A percentile compares a stretch with the other conserved stretches of the same genome.
These are phyloP conservation scores for Creontiades dilutus DNA, from an alignment of 2,888 invertebrate species.

Conservation along the genomic window DNA sequence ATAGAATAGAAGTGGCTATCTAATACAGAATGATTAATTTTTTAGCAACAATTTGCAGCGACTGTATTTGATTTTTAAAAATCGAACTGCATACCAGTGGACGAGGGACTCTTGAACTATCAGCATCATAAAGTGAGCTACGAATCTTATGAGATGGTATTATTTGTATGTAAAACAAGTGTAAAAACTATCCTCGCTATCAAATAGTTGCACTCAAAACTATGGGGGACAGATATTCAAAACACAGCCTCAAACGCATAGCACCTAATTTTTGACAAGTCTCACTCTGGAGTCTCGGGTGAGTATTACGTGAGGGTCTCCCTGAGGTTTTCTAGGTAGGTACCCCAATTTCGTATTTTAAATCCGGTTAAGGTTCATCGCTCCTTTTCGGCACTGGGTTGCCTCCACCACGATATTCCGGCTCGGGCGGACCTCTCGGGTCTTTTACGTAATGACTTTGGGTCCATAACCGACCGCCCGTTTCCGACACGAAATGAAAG, in stretches of 20 bases:
- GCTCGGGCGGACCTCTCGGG: neutral
- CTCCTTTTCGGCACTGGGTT: constrained; percentile 11
- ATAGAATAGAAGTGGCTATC: no score
- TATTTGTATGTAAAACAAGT: no score
- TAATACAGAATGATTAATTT: no score
- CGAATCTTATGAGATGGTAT: no score
- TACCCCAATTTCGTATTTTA: constrained; percentile 32
- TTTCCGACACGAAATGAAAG: neutral
- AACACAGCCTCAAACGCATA: neutral
- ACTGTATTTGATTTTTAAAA: no score
- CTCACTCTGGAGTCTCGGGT: neutral
- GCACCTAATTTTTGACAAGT: neutral
- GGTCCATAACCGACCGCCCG: neutral
- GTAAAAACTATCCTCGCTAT: no score
- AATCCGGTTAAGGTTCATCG: constrained; percentile 28
- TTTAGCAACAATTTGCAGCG: no score
- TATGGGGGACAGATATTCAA: no score
- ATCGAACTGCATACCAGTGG: no score
- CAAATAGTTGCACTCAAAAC: no score
- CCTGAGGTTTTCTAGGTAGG: neutral
- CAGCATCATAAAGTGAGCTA: no score
- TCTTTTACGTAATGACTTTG: neutral
- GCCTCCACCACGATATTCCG: neutral
- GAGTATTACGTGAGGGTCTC: constrained; percentile 7
- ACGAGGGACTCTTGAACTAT: no score